These are phyloP conservation scores for Ginglymostoma cirratum DNA, from an alignment of 2,113 vertebrate species.

Conservation along the genomic window DNA sequence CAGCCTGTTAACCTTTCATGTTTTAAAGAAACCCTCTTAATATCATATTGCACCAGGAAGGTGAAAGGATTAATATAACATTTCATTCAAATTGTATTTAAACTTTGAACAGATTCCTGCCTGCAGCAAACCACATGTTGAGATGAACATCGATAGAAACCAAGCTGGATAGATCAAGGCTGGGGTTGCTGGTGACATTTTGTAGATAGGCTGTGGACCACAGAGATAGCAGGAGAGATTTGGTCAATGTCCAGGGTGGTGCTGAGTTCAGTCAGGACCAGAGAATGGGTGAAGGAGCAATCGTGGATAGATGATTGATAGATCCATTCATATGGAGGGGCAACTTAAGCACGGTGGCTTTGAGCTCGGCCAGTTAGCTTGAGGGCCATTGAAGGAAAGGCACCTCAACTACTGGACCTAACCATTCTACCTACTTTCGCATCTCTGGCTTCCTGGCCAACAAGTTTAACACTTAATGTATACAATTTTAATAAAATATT, in stretches of 20 bases:
- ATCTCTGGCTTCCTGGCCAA: too few species aligned
- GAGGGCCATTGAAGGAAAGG: neutral
- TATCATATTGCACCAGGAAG: neutral
- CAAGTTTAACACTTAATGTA: too few species aligned
- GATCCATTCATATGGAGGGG: neutral
- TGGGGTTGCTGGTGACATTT: neutral
- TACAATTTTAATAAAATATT: too few species aligned
- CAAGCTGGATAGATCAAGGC: neutral
- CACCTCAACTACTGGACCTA: neutral
- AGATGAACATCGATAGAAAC: neutral
- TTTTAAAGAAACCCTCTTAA: neutral
- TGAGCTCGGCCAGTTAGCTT: neutral
- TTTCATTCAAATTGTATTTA: neutral
- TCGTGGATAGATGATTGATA: neutral
- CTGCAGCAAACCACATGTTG: neutral
- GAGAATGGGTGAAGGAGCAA: neutral
- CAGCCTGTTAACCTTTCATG: neutral
- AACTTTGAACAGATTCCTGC: neutral
- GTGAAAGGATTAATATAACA: neutral
- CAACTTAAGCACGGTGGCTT: neutral
- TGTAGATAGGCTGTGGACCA: neutral
- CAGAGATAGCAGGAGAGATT: neutral
- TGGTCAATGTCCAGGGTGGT: neutral
- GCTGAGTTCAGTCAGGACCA: neutral
- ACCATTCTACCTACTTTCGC: neutral